Base-by-base conservation (phyloP, 1,140 invertebrate species). In the Aphelinus certus region DNA sequence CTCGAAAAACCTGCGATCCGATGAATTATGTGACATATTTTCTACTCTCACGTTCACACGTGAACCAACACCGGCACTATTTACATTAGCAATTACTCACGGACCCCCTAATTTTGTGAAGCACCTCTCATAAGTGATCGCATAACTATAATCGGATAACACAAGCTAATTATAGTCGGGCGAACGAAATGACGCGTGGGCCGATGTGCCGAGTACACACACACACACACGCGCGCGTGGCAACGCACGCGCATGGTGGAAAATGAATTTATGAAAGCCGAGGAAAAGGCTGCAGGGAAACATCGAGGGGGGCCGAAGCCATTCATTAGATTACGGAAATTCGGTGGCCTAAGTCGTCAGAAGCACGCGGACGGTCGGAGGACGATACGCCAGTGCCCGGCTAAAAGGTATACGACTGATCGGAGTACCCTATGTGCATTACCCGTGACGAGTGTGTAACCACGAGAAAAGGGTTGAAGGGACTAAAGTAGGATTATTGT, bases 311-410 rank as follows among this genome's bases (percentile, higher is more conserved):
- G 74, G 80, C 82, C 78, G 79, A 80, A 64, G 76, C 80, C 81
- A 85, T 86, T 86, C 85, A 86, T 86, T 87, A 85, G 85, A 87
- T 87, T 86, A 87, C 81, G 82, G 79, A 84, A 87, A 85, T 85
- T 86, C 79, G 80, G 78, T 74, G 81, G 79, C 79, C 65, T 53
- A 79, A 79, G 53, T 63, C 65, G 62, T 49, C 53, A 71, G 69
- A 53, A 73, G 51, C 4, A 2, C 58, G 26, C 42, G 6, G 58
- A 42, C 58, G 4, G 60, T 3, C 7, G 42, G 9, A 46, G 26
- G 3, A 65, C 55, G 61, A 10, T 10, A 26, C 26, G 26, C 26
- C 26, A 26, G 26, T 26, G 26, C 0, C 72, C 76, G 76, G 78
- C 71, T 76, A 73, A 47, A 70, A 80, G 74, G 76, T 80, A 73